Base-by-base conservation (phyloP, 2,113 vertebrate species). In the Loxodonta africana region DNA sequence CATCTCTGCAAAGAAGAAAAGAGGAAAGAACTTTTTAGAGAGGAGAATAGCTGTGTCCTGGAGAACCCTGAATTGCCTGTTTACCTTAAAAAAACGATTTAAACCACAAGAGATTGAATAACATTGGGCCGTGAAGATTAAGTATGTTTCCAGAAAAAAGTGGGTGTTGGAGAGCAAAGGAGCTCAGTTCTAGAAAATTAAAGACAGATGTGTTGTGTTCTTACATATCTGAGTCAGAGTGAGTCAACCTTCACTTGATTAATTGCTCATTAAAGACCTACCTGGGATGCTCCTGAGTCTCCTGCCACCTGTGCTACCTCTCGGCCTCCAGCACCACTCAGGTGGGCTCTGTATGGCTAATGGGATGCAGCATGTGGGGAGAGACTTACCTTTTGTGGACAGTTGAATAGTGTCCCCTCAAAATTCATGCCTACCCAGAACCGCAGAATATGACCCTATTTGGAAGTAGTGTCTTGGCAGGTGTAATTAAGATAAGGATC, bases 61-160 rank as follows among this genome's bases (percentile, higher is more conserved):
- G 63, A 44, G 44, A 46, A 7, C 8, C 51, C 51, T 18, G 65
- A 37, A 57, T 63, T 77, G 41, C n/a, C 51, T n/a, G 18, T 10
- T 15, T 28, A 44, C 65, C 26, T 0, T 37, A 44, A 65, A 81
- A 33, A 69, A 67, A 53, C 48, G 25, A 11, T 53, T 46, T 73
- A n/a, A 91, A 74, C 69, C 23, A 41, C 62, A 78, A 63, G 65
- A 51, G 9, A 78, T 14, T 1, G n/a, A n/a, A 46, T 26, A 21
- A 30, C 3, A 5, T 1, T 2, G 33, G 51, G 33, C 74, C 8
- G 33, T 33, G 0, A 20, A 63, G 65, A 44, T 33, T 37, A 14
- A 82, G 25, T 53, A 51, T 57, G 14, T 65, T 94, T 94, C 80
- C n/a, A 26, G 46, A 46, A 25, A 46, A 94, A 83, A n/a, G 69